A percentile compares a stretch with the other conserved stretches of the same genome.
Evolutionary conservation across 2,113 vertebrate genomes (phyloP).

Genomic region (Mionectes macconnelli): DNA sequence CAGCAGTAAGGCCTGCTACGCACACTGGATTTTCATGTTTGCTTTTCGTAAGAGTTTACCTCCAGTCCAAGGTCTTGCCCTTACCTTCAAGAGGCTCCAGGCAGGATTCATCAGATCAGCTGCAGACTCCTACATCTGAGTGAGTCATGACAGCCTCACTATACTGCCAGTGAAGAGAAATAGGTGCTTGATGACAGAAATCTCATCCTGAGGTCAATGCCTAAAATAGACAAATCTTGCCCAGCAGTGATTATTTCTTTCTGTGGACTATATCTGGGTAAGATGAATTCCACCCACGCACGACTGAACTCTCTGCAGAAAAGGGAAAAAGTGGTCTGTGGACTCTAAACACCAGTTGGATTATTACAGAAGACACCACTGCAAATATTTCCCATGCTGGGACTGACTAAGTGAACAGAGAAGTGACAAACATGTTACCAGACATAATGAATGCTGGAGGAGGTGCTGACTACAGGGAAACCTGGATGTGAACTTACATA

Average conservation of each 20-base stretch:
- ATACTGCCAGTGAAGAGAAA: conserved; percentile 14
- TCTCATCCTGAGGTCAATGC: conserved; percentile 19
- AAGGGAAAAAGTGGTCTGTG: background rate
- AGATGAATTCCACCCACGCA: background rate
- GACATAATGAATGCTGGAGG: background rate
- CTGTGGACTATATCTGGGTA: conserved; percentile 28
- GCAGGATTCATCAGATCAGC: background rate
- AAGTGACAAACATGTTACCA: background rate
- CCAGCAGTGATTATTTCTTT: background rate
- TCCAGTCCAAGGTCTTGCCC: background rate
- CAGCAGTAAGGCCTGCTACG: background rate
- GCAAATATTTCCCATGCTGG: conserved; percentile 14
- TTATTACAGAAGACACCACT: background rate
- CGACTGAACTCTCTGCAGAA: background rate
- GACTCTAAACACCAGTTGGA: background rate
- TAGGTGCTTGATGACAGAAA: conserved; percentile 10
- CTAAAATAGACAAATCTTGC: conserved; percentile 17
- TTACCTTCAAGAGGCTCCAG: background rate
- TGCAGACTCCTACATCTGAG: conserved; percentile 25
- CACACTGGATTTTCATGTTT: background rate
- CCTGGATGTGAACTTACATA: background rate
- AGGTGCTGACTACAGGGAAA: background rate
- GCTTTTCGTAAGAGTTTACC: background rate
- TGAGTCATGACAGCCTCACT: conserved; percentile 35
- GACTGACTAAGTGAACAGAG: background rate